Conservation (phyloP, 30 jellyfish, hydroid and myxozoan genomes). For the Sanderia malayensis region DNA sequence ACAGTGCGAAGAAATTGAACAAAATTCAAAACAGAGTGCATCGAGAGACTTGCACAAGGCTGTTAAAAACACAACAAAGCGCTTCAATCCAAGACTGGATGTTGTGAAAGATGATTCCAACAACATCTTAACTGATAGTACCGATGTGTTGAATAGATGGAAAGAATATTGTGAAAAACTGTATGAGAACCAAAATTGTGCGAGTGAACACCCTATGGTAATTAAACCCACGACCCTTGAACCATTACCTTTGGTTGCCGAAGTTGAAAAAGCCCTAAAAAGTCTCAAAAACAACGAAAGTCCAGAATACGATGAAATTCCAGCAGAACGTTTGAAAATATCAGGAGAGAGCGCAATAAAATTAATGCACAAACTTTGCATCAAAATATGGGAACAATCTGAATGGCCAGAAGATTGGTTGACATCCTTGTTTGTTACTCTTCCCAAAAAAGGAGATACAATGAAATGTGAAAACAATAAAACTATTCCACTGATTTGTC, state of each 20-base stretch:
- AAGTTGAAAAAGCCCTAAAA: constrained; percentile 32
- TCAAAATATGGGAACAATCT: constrained; percentile 10
- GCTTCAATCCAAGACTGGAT: not conserved
- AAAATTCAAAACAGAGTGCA: not conserved
- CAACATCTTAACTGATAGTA: constrained; percentile 6
- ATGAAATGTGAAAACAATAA: constrained; percentile 12
- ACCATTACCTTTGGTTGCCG: constrained; percentile 25
- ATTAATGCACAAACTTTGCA: constrained; percentile 23
- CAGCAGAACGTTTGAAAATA: constrained; percentile 19
- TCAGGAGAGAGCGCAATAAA: constrained; percentile 8
- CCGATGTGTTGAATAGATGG: constrained; percentile 13
- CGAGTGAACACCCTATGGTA: not conserved
- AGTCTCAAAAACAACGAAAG: constrained; percentile 30
- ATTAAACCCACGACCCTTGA: not conserved
- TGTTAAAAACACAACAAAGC: not conserved
- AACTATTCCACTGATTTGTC: constrained; percentile 50
- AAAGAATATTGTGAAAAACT: constrained; percentile 18
- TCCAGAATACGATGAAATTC: constrained; percentile 38
- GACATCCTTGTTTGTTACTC: constrained; percentile 34
- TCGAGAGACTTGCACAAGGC: constrained; percentile 5
- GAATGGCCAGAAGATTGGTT: constrained; percentile 50
- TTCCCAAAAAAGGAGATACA: constrained; percentile 47
- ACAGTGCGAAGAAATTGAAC: constrained; percentile 22
- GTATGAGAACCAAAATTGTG: not conserved
- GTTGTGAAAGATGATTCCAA: constrained; percentile 6